Conservation (phyloP, 2,888 invertebrate genomes). For the Acrobasis suavella region DNA sequence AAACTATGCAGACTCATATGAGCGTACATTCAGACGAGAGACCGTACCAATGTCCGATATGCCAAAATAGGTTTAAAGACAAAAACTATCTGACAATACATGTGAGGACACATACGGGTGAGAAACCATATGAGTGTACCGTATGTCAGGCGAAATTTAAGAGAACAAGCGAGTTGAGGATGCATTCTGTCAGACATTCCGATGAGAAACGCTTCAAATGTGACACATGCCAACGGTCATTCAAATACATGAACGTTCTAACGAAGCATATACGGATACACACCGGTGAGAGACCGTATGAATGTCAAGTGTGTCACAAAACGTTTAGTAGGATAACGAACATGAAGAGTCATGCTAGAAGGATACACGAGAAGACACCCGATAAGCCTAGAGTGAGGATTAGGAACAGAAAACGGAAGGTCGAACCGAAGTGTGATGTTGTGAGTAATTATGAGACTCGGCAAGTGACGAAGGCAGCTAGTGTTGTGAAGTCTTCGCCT, state of each 20-base stretch:
- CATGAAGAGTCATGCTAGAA: conserved; percentile 1
- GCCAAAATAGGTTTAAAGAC: conserved; percentile 11
- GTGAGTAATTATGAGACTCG: conserved; percentile 6
- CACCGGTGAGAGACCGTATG: conserved; percentile 29
- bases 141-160: conserved; percentile 21
- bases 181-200: conserved; percentile 12
- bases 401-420: neutral
- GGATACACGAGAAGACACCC: conserved; percentile 8
- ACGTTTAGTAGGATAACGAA: conserved; percentile 17
- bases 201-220: conserved; percentile 12
- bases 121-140: conserved; percentile 29
- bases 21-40: conserved; percentile 21
- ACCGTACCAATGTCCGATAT: conserved; percentile 5
- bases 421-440: neutral
- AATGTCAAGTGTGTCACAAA: conserved; percentile 28
- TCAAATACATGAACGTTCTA: conserved; percentile 20
- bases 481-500: neutral
- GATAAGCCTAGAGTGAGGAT: neutral
- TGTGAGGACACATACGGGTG: conserved; percentile 24
- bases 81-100: conserved; percentile 14
- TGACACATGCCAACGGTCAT: conserved; percentile 17
- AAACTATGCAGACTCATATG: conserved; percentile 24
- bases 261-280: conserved; percentile 28
- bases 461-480: neutral
- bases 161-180: conserved; percentile 6